Base-by-base conservation (phyloP, 2,113 vertebrate genomes). In the Acanthisitta chloris region DNA sequence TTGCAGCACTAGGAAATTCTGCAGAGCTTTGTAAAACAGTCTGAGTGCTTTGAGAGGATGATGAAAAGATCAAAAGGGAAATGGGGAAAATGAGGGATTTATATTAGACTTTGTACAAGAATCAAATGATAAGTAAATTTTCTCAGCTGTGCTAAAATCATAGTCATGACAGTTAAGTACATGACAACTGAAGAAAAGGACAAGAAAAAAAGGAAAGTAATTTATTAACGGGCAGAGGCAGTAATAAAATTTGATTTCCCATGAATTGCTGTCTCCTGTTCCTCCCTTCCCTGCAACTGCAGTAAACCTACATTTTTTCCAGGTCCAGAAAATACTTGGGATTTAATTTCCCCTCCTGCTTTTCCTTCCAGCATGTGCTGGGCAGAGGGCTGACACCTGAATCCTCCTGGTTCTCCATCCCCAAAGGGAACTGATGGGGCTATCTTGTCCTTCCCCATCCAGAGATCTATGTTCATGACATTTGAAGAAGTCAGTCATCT, bases 381-480 rank as follows among this genome's bases (percentile, higher is more conserved):
- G 29, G 12, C 40, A 61, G 71, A 82, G 38, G 29, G 23, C 26
- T 52, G 21, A 79, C 8, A 48, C 17, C 24, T 38, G 33, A 80
- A 69, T 31, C 31, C 34, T 59, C 29, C 43, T 43, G 18, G 9
- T 10, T 84, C 16, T 71, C 17, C n/a, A 23, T 87, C 17, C 28
- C 28, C 6, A 0, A 29, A 81, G 12, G 4, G 28, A 72, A 76
- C 8, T 0, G 0, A 38, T 25, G 38, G 0, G 0, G 4, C 0
- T 4, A 10, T 43, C n/a, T 52, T 80, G 24, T 73, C 49, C 38
- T 85, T 76, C 12, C n/a, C 10, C 25, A 80, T 14, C 2, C 25
- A 65, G 12, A 36, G 42, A 70, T n/a, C 10, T n/a, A 29, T 52
- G 42, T 31, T 36, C 33, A 72, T 17, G 21, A 74, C 55, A 10